Evolutionary conservation across 2,888 invertebrate genomes (phyloP), one percentile per base, ranked within the genome.

Genomic region (Zaprionus lineosus): DNA sequence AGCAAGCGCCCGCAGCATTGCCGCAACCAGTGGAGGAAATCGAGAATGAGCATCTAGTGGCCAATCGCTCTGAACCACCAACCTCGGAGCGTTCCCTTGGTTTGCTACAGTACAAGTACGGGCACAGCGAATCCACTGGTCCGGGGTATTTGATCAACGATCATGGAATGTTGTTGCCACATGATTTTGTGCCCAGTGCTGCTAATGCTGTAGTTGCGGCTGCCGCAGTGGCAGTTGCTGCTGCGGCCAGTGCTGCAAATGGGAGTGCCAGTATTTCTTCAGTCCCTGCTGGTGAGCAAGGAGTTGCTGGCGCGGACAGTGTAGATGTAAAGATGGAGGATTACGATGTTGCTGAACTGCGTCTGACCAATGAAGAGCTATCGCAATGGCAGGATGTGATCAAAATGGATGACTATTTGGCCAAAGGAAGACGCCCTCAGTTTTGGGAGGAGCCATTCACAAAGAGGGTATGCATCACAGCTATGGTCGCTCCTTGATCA

Each of bases 361-460:
- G 81, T 41, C 55, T 89, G 33, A 87, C 88, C 39, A 86, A 73
- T 8, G 89, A 89, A 52, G 89, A 87, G 65, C 74, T 90, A 31
- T 87, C 90, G 7, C 86, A 90, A 59, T 90, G 90, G 90, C 88
- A 89, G 72, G 90, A 96, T 90, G 96, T 96, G 29, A 93, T 96
- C 56, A 96, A 95, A 89, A 93, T 96, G 92, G 95, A 95, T 88
- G 96, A 96, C 85, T 97, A 96, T 87, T 90, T 96, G 62, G 94
- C 95, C 79, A 95, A 95, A 78, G 96, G 97, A 1, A 91, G 97
- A 21, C 91, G 97, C 44, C 97, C 96, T 58, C 96, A 97, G 90
- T 97, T 97, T 90, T 97, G 97, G 97, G 97, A 97, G 87, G 97
- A 97, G 88, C 94, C 95, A 36, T 96, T 96, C 84, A 96, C 96